Conservation (phyloP, 1,140 invertebrate species). For the Bradysia coprophila region DNA sequence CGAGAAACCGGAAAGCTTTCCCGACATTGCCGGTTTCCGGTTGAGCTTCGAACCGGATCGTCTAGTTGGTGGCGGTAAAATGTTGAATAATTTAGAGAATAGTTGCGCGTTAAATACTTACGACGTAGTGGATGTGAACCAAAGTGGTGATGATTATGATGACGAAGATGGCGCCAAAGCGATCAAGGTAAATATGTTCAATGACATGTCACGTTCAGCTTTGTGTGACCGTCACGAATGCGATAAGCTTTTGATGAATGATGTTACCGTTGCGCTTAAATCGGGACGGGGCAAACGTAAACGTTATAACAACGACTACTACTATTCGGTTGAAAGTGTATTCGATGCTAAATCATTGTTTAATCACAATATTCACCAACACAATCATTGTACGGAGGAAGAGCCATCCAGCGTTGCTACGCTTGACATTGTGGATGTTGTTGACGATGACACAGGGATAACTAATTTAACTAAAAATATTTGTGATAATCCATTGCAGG, state of each 20-base stretch:
- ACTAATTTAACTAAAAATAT: not conserved
- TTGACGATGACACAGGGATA: not conserved
- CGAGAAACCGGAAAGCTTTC: conserved; percentile 11
- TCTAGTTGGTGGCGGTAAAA: not conserved
- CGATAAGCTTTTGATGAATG: not conserved
- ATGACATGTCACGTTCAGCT: too few relatives aligned
- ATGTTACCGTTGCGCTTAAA: not conserved
- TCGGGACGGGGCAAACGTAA: not conserved
- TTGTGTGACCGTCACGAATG: too few relatives aligned
- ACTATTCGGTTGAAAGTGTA: not conserved
- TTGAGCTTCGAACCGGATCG: not conserved
- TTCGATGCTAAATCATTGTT: not conserved
- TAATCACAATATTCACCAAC: too few relatives aligned
- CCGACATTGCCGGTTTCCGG: not conserved
- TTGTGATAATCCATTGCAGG: not conserved
- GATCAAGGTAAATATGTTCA: too few relatives aligned
- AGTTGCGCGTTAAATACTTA: not conserved
- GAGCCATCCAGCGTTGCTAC: too few relatives aligned
- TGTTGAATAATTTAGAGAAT: not conserved
- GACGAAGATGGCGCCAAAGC: not conserved
- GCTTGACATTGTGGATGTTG: too few relatives aligned
- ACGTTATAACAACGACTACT: not conserved
- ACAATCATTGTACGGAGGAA: too few relatives aligned
- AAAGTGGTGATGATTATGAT: not conserved
- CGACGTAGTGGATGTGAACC: not conserved